Evolutionary conservation across 2,888 invertebrate species (phyloP), one percentile per base, ranked within the genome.

Genomic region (Amiota mariae): DNA sequence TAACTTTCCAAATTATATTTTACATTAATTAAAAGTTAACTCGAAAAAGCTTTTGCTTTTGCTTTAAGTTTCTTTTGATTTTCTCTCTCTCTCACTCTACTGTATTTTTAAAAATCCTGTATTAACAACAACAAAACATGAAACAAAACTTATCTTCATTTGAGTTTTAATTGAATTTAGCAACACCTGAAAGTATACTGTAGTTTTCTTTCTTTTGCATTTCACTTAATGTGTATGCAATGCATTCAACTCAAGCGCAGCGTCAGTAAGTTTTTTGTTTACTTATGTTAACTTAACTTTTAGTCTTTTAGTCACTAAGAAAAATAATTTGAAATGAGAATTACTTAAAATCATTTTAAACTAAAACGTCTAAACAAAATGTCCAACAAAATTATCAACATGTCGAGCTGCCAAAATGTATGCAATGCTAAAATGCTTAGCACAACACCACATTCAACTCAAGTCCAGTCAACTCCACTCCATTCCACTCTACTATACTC

Each of bases 391-490:
- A 77, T 80, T 75, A 80, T 79, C 79, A 82, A 78, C 80, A 81
- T 81, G 82, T 83, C 83, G 81, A 80, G 78, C 82, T 83, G 83
- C 82, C 83, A 83, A 80, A 77, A 83, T 79, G 72, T 81, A 76
- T 76, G 70, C 76, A 75, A 76, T 70, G 72, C 72, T 73, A 61
- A 46, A 13, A n/a, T 54, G 12, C 15, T 66, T 4, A 11, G 13
- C 66, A 47, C 47, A 18, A 63, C 24, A 24, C 1, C 24, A 24
- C 24, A 24, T 24, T 24, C 24, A 24, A 24, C 24, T 24, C 24
- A 24, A 24, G 2, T 24, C 24, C 3, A 36, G 4, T 36, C 36
- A 4, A 66, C 59, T 9, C 3, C n/a, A 24, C 24, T 24, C 24
- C 3, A 36, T 0, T 36, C 36, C 1, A 66, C 59, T 9, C 3